A percentile compares a stretch with the other conserved stretches of the same genome.
phyloP scores from a whole-genome alignment of 1,140 invertebrate genomes.

The Heliothis subflexa region DNA sequence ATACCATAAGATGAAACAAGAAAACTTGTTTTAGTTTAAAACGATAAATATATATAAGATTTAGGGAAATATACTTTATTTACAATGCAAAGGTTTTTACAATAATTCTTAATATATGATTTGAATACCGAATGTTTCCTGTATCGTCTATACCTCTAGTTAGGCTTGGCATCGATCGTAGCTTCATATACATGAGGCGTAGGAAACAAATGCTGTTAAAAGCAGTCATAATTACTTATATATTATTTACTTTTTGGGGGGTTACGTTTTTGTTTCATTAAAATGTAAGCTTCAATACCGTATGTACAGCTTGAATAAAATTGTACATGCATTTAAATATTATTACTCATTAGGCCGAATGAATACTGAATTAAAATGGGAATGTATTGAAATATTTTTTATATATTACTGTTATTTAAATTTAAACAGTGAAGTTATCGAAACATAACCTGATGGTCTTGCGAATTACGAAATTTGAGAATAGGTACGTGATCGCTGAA shows the following conservation, averaged over 20 bases:
- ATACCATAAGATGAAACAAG: conserved; percentile 6
- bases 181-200: neutral
- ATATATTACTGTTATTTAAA: too few relatives aligned
- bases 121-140: conserved; percentile 24
- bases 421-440: too few relatives aligned
- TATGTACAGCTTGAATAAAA: neutral
- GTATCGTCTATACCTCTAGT: conserved; percentile 22
- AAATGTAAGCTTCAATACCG: conserved; percentile 5
- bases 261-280: neutral
- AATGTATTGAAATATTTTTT: too few relatives aligned
- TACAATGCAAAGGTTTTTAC: conserved; percentile 36
- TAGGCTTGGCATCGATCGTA: conserved; percentile 20
- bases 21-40: conserved; percentile 1
- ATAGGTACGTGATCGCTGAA: too few relatives aligned
- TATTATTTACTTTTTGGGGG: neutral
- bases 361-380: conserved; percentile 15
- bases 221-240: neutral
- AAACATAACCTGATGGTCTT: too few relatives aligned
- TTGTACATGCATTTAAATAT: neutral
- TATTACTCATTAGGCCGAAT: conserved; percentile 29
- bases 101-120: conserved; percentile 11
- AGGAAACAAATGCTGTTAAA: neutral
- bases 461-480: too few relatives aligned
- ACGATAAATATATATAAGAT: neutral
- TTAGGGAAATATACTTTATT: conserved; percentile 28